Evolutionary conservation across 2,888 invertebrate genomes (phyloP), one percentile per base, ranked within the genome.

Genomic region (Cryptosula pallasiana): DNA sequence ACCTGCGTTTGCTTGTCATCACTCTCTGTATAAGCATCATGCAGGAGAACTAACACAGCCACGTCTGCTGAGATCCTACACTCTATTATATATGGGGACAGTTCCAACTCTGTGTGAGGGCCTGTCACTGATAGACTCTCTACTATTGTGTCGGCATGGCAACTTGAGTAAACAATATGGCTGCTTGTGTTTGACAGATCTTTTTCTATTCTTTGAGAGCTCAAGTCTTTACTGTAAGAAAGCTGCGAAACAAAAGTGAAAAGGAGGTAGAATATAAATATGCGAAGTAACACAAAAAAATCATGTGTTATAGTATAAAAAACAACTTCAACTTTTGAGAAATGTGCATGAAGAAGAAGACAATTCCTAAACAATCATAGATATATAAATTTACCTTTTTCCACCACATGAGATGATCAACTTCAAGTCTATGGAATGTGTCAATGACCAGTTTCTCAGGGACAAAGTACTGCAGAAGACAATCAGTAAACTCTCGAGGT

Each of bases 151-250:
- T 63, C n/a, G 2, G 29, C 63, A 32, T 63, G 63, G n/a, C 32
- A 34, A 63, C 63, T 32, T 13, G 63, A 63, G n/a, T 63, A 63
- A 32, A 63, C 63, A 63, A 63, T 63, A 63, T 63, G 63, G 32
- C 63, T 63, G 45, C 9, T 20, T 13, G 45, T 45, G 34, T 32
- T 63, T 16, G 27, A 1, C 13, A 9, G 9, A 16, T 32, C 63
- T 13, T 27, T 32, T 32, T 34, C 63, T 63, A 9, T 63, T 34
- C 63, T 63, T 25, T 25, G 5, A 13, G 32, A 27, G 27, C 25
- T 63, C 16, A 63, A 63, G 27, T 63, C 63, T n/a, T 63, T 63
- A 25, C 25, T 32, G 63, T 63, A 29, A 5, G 63, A 63, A 20
- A 63, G 20, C 63, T 63, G 27, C 34, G 5, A 57, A 5, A 57